phyloP scores from a whole-genome alignment of 2,797 vertebrate species.

The Chaetodon trifasciatus region DNA sequence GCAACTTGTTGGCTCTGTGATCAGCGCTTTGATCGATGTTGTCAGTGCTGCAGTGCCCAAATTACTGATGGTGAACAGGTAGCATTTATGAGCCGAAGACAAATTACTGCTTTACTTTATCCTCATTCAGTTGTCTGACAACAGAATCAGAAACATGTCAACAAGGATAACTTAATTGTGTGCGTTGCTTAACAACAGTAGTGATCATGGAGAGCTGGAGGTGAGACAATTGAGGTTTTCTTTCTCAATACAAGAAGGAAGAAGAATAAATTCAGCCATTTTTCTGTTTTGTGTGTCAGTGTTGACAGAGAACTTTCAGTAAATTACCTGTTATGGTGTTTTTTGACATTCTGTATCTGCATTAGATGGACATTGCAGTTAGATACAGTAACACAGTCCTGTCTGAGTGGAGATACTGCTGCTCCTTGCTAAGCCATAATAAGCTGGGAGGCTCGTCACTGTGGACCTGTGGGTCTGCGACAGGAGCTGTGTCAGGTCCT shows the following conservation, averaged over 20 bases:
- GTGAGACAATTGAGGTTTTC: neutral
- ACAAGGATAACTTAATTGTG: neutral
- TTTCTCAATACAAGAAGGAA: neutral
- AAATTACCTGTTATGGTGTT: neutral
- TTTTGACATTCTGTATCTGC: neutral
- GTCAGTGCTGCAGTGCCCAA: neutral
- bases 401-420: neutral
- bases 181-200: neutral
- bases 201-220: neutral
- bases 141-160: conserved; percentile 15
- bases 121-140: neutral
- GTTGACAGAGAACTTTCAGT: neutral
- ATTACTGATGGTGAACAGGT: neutral
- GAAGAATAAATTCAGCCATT: neutral
- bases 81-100: neutral
- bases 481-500: neutral
- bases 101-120: conserved; percentile 15
- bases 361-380: neutral
- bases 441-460: neutral
- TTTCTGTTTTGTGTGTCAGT: neutral
- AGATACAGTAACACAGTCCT: neutral
- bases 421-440: neutral
- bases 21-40: neutral
- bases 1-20: too few relatives aligned
- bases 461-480: neutral